Conservation (phyloP, 1,140 invertebrate genomes). For the Zaprionus vittiger region DNA sequence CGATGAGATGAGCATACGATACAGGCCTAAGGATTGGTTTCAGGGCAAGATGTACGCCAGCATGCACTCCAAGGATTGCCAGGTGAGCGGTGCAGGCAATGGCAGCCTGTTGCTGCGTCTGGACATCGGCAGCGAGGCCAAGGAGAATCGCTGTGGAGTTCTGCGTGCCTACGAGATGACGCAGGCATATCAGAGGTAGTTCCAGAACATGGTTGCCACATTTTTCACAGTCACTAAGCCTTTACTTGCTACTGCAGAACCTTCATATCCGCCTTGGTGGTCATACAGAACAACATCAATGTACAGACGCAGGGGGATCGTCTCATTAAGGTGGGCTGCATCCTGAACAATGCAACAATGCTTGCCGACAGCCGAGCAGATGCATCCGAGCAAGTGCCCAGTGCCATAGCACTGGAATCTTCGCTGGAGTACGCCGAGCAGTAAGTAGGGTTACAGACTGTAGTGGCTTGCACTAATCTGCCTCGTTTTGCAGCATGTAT, state of each 20-base stretch:
- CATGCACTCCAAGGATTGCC: constrained; percentile 87
- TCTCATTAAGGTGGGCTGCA: constrained; percentile 88
- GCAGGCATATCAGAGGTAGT: constrained; percentile 63
- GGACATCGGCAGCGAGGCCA: constrained; percentile 74
- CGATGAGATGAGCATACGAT: constrained; percentile 86
- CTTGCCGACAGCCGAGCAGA: constrained; percentile 48
- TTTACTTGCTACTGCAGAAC: constrained; percentile 76
- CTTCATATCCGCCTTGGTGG: constrained; percentile 87
- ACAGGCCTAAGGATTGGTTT: constrained; percentile 86
- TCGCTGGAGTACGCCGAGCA: constrained; percentile 73
- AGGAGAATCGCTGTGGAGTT: constrained; percentile 79
- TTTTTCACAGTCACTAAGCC: not conserved
- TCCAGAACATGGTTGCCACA: not conserved
- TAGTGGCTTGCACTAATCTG: not conserved
- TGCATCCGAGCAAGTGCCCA: constrained; percentile 63
- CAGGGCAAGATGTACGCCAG: constrained; percentile 87
- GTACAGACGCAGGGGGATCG: constrained; percentile 88
- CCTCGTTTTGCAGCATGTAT: constrained; percentile 40
- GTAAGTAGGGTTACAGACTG: constrained; percentile 35
- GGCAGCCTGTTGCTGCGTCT: constrained; percentile 62
- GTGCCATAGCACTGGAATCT: constrained; percentile 75
- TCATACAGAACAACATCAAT: constrained; percentile 88
- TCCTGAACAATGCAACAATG: constrained; percentile 80
- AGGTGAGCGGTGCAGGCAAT: constrained; percentile 80
- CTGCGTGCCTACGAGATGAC: constrained; percentile 81